phyloP scores from a whole-genome alignment of 2,888 invertebrate genomes.

The Meandrusa payeni region DNA sequence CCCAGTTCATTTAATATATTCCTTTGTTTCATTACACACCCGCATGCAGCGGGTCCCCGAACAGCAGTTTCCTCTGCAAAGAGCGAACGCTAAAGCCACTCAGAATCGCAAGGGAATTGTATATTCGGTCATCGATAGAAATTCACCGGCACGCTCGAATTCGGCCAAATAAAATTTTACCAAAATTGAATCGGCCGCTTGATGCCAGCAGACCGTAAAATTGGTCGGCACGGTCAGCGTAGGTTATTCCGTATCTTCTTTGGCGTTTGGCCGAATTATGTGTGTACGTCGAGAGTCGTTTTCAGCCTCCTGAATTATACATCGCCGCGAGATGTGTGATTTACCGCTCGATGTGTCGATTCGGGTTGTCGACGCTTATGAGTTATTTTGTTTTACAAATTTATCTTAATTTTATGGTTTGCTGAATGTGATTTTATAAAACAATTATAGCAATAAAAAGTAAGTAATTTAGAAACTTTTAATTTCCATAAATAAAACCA shows the following conservation, averaged over 20 bases:
- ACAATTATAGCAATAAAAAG: no score
- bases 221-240: constrained; percentile 65
- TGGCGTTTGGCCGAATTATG: constrained; percentile 60
- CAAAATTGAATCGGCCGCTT: constrained; percentile 75
- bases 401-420: constrained; percentile 17
- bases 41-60: constrained; percentile 18
- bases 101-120: constrained; percentile 51
- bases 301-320: constrained; percentile 70
- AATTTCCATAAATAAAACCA: no score
- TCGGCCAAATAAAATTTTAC: constrained; percentile 74
- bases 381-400: background rate
- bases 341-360: constrained; percentile 57
- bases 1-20: constrained; percentile 8
- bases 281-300: constrained; percentile 51
- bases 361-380: background rate
- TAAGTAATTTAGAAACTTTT: no score
- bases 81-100: constrained; percentile 47
- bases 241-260: constrained; percentile 53
- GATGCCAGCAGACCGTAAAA: constrained; percentile 71
- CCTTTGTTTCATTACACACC: constrained; percentile 18
- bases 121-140: constrained; percentile 61
- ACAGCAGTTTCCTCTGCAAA: constrained; percentile 37
- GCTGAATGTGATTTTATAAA: no score
- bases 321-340: constrained; percentile 65
- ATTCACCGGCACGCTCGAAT: constrained; percentile 65